Percentiles rank a stretch among this genome's conserved stretches.
Evolutionary conservation across 2,797 vertebrate genomes (phyloP).

Genomic region (Muraenolepis orangiensis): DNA sequence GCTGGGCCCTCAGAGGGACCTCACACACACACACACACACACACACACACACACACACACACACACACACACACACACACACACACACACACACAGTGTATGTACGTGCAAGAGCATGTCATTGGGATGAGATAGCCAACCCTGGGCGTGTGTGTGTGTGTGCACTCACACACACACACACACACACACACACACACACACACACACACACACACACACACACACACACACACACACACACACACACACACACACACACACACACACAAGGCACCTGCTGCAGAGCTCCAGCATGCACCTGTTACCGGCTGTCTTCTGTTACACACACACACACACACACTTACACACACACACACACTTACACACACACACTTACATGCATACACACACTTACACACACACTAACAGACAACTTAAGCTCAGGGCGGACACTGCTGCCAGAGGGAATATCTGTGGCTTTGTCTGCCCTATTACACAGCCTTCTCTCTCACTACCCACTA

Average conservation of each 20-base stretch:
- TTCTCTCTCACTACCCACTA: not conserved
- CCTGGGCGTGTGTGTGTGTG: conserved; percentile 6
- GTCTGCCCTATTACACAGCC: not conserved
- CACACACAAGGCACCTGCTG: conserved; percentile 69
- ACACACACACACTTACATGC: conserved; percentile 58
- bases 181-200: too few relatives aligned
- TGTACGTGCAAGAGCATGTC: conserved; percentile 1
- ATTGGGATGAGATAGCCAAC: conserved; percentile 3
- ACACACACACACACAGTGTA: not conserved
- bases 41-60: not conserved
- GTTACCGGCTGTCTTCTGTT: conserved; percentile 62
- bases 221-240: too few relatives aligned
- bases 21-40: not conserved
- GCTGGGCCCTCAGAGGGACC: conserved; percentile 37
- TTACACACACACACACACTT: not conserved
- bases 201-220: too few relatives aligned
- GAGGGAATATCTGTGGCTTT: conserved; percentile 18
- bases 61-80: not conserved
- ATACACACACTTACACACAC: conserved; percentile 66
- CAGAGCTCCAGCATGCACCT: conserved; percentile 71
- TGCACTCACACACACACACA: too few relatives aligned
- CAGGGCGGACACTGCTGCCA: conserved; percentile 22
- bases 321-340: conserved; percentile 45
- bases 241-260: too few relatives aligned
- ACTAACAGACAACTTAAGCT: conserved; percentile 69